Evolutionary conservation across 1,140 invertebrate genomes (phyloP), one percentile per base, ranked within the genome.

Genomic region (Argopecten irradians): DNA sequence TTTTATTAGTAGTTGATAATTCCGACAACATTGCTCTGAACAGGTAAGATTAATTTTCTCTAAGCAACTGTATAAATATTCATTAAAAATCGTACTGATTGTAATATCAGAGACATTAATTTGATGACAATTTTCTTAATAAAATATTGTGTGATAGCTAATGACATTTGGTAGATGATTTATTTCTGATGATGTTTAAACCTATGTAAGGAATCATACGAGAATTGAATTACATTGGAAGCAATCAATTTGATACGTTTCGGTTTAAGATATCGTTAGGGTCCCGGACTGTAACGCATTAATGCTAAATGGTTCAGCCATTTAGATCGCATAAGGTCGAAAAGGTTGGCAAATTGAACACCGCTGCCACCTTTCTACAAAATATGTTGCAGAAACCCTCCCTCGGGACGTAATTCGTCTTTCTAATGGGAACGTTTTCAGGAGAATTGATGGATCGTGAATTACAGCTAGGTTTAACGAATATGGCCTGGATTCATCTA

Each of bases 291-390:
- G 22, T 22, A 71, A 71, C 55, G 55, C n/a, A 71, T 71, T 71
- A 71, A 71, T 71, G 55, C 22, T 71, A 71, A 71, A 1, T 71
- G 55, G 55, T 71, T 71, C 55, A 71, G 55, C 55, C 55, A 71
- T 71, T 28, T 28, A 28, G 55, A 28, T 22, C 28, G 28, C 55
- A 71, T 28, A 71, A 71, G n/a, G 55, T 71, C 11, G n/a, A 11
- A 71, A 71, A 71, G 55, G 55, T 28, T 71, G 28, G n/a, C 55
- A 71, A 71, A 71, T 71, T 71, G 55, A 71, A 71, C 55, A 71
- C 22, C 28, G 14, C 55, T 71, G 55, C 55, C 55, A 71, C 55
- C n/a, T 71, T 71, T n/a, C 55, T 71, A 71, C 55, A 71, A n/a
- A 71, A 71, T 71, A 71, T 71, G 55, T 22, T 5, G 5, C 55